phyloP scores from a whole-genome alignment of 2,888 invertebrate genomes.

The Heliconius cydno region DNA sequence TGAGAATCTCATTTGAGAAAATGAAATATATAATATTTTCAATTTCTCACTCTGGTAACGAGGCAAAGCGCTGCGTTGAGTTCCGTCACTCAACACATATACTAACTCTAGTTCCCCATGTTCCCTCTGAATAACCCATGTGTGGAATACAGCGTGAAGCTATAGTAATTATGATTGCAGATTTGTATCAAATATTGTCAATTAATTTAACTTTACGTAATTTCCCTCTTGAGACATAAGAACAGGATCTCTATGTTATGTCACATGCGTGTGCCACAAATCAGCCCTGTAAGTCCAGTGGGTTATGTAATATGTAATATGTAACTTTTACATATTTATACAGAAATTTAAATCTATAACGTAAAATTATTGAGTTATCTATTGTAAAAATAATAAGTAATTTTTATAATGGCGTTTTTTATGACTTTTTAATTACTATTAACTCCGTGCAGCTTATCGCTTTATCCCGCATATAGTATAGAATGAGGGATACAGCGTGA shows the following conservation, averaged over 20 bases:
- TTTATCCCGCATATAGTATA: too few relatives aligned
- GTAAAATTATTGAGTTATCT: neutral
- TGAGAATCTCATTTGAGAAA: neutral
- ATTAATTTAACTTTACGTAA: constrained; percentile 2
- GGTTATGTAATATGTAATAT: constrained; percentile 5
- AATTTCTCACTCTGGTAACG: too few relatives aligned
- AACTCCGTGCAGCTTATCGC: too few relatives aligned
- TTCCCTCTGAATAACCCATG: neutral
- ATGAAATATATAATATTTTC: neutral
- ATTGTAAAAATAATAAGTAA: too few relatives aligned
- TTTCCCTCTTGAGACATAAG: neutral
- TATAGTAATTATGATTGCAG: neutral
- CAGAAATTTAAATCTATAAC: neutral
- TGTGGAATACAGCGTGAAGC: neutral
- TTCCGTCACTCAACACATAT: neutral
- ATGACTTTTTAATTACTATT: too few relatives aligned
- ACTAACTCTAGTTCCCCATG: neutral
- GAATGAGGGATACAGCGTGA: too few relatives aligned
- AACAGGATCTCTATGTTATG: constrained; percentile 9
- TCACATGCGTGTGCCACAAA: neutral
- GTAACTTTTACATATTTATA: neutral
- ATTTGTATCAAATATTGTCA: neutral
- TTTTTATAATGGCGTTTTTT: too few relatives aligned
- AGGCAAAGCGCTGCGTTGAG: too few relatives aligned
- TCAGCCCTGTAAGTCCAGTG: neutral